Conservation (phyloP, 2,113 vertebrate genomes). For the Elaphurus davidianus region DNA sequence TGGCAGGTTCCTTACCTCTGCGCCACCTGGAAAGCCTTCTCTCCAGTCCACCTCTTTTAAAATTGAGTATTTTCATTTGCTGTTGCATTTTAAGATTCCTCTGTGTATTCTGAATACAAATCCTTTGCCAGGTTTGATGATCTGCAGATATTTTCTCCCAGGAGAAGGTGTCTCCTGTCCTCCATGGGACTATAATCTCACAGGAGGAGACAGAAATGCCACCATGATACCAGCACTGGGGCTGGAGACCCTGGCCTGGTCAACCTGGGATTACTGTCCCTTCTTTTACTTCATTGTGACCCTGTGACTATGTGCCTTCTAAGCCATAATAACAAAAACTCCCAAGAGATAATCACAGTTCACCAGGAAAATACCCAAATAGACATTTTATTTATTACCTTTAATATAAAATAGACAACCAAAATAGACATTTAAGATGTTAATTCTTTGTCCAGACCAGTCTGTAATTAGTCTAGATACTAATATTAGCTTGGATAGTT, state of each 20-base stretch:
- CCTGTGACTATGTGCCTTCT: background rate
- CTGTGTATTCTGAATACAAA: background rate
- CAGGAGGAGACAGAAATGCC: background rate
- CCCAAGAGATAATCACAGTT: background rate
- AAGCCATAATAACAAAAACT: background rate
- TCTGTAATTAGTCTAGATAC: background rate
- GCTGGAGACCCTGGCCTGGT: too few species aligned
- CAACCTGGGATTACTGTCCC: too few species aligned
- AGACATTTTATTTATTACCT: background rate
- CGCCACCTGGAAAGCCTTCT: background rate
- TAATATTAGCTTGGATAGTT: background rate
- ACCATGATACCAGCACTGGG: background rate
- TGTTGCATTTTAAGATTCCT: background rate
- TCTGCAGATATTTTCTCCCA: background rate
- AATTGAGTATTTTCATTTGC: background rate
- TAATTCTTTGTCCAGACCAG: background rate
- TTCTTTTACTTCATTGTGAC: background rate
- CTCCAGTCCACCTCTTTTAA: background rate
- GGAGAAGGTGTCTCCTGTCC: background rate
- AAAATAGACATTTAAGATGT: background rate
- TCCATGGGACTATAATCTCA: background rate
- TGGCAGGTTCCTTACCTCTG: background rate
- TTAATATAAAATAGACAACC: background rate
- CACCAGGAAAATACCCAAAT: background rate
- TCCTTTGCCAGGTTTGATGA: background rate